Percentiles rank a stretch among this genome's conserved stretches.
Evolutionary conservation across 2,113 vertebrate genomes (phyloP).

Genomic region (Desmodus rotundus): DNA sequence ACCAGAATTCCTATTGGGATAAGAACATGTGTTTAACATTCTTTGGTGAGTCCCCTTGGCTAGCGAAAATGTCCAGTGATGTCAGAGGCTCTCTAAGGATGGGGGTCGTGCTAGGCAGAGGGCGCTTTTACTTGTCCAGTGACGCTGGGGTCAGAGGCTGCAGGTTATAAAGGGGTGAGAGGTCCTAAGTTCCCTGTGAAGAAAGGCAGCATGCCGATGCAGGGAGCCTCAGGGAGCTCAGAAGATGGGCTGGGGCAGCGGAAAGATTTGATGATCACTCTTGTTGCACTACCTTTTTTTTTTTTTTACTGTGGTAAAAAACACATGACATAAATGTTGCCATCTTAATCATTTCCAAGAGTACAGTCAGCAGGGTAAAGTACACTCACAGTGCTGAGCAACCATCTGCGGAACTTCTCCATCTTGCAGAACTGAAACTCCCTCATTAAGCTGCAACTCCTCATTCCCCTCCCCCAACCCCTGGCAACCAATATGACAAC

Average conservation of each 20-base stretch:
- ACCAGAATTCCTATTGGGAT: background rate
- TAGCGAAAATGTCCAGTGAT: background rate
- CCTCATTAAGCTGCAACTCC: background rate
- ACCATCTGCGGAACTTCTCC: background rate
- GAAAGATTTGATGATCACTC: background rate
- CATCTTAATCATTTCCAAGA: background rate
- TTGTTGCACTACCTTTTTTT: background rate
- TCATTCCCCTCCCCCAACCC: background rate
- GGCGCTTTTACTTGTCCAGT: background rate
- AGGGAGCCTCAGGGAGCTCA: background rate
- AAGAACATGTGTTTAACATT: background rate
- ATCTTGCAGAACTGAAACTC: background rate
- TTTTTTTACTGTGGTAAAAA: background rate
- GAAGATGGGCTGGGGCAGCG: background rate
- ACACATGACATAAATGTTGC: background rate
- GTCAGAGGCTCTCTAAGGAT: background rate
- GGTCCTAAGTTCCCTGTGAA: background rate
- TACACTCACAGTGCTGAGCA: background rate
- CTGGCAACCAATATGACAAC: background rate
- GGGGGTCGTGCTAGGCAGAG: background rate
- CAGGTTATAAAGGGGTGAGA: background rate
- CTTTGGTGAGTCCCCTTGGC: background rate
- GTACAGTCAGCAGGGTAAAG: background rate
- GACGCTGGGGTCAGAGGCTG: background rate
- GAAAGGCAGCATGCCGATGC: background rate